Percentiles rank a stretch among this genome's conserved stretches.
phyloP scores from a whole-genome alignment of 2,888 invertebrate species.

The Toxonevra muliebris region DNA sequence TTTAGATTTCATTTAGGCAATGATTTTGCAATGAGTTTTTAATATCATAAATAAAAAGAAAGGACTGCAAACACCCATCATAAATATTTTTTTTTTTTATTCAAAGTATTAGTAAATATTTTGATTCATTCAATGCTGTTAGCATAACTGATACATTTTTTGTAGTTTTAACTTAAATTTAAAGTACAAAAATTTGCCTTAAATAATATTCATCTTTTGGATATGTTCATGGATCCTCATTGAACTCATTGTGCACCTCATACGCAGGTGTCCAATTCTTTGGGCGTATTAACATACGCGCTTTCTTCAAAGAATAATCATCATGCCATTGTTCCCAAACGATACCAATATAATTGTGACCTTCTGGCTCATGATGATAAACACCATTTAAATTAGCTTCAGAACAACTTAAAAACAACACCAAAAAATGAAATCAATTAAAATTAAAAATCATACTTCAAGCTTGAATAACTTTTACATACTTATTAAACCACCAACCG shows the following conservation, averaged over 20 bases:
- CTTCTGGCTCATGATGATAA: conserved; percentile 63
- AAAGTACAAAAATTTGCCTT: conserved; percentile 8
- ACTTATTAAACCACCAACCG: conserved; percentile 73
- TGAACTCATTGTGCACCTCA: not conserved
- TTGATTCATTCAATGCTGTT: too few relatives aligned
- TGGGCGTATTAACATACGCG: conserved; percentile 66
- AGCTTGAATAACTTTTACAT: conserved; percentile 29
- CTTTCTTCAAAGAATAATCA: conserved; percentile 67
- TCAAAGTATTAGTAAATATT: too few relatives aligned
- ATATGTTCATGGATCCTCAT: too few relatives aligned
- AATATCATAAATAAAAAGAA: too few relatives aligned
- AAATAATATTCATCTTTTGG: too few relatives aligned
- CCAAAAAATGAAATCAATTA: conserved; percentile 12
- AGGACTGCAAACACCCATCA: too few relatives aligned
- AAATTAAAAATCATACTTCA: not conserved
- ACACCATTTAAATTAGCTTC: conserved; percentile 70
- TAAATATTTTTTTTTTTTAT: too few relatives aligned
- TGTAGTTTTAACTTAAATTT: not conserved
- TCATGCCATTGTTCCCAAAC: conserved; percentile 70
- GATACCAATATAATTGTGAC: conserved; percentile 67
- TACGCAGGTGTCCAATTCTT: conserved; percentile 7
- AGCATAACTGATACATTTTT: too few relatives aligned
- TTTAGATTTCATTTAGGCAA: too few relatives aligned
- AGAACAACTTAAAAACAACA: conserved; percentile 65
- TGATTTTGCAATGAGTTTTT: too few relatives aligned